phyloP scores from a whole-genome alignment of 1,140 invertebrate genomes.

The Papilio xuthus region DNA sequence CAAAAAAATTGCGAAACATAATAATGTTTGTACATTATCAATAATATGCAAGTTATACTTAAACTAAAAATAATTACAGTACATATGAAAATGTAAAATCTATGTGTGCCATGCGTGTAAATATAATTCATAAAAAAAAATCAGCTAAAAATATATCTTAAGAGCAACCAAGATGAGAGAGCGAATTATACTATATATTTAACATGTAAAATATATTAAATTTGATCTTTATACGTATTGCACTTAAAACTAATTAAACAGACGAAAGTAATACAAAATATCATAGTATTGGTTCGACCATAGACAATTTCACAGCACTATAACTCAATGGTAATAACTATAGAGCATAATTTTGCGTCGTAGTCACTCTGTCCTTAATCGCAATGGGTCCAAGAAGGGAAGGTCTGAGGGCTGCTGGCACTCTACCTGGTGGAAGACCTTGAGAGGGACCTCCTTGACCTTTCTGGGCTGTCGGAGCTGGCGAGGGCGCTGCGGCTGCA shows the following conservation, averaged over 20 bases:
- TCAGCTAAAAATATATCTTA: slow-evolving; percentile 6
- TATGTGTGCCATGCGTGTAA: slow-evolving; percentile 18
- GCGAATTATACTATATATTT: slow-evolving; percentile 23
- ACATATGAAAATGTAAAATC: neutral
- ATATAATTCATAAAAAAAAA: slow-evolving; percentile 19
- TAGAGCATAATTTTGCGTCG: slow-evolving; percentile 64
- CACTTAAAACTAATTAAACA: slow-evolving; percentile 11
- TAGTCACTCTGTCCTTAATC: slow-evolving; percentile 74
- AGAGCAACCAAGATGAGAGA: slow-evolving; percentile 27
- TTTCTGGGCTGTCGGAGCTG: slow-evolving; percentile 46
- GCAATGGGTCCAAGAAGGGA: slow-evolving; percentile 67
- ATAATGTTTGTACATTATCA: slow-evolving; percentile 30
- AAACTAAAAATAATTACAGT: slow-evolving; percentile 25
- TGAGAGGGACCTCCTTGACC: slow-evolving; percentile 69
- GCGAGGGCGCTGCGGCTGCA: slow-evolving; percentile 38
- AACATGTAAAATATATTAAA: slow-evolving; percentile 15
- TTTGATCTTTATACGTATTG: slow-evolving; percentile 29
- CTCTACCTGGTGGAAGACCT: slow-evolving; percentile 70
- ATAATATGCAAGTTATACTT: slow-evolving; percentile 33
- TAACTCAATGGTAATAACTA: slow-evolving; percentile 63
- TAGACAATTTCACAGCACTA: slow-evolving; percentile 6
- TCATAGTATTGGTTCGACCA: slow-evolving; percentile 16
- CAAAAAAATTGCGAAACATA: slow-evolving; percentile 2
- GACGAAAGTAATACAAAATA: neutral
- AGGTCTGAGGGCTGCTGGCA: slow-evolving; percentile 60